phyloP scores from a whole-genome alignment of 1,140 invertebrate species.

The Ceratitis capitata region DNA sequence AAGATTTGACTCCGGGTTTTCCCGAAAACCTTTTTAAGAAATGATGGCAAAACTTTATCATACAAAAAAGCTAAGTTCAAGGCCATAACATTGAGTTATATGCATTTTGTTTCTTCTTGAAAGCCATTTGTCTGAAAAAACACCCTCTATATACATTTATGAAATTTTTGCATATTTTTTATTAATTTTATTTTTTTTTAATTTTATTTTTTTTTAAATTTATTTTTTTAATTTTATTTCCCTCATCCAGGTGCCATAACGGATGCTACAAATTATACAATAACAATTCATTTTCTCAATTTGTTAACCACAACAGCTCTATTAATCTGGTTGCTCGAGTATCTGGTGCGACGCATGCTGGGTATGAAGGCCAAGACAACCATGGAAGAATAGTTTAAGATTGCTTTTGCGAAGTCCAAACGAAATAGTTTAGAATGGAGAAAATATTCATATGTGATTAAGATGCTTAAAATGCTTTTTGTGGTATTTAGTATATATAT shows the following conservation, averaged over 20 bases:
- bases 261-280: slow-evolving; percentile 49
- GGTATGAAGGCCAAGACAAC: slow-evolving; percentile 44
- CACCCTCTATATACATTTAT: too few relatives aligned
- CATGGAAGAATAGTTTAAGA: not conserved
- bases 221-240: not conserved
- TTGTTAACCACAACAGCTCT: slow-evolving; percentile 49
- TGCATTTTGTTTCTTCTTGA: too few relatives aligned
- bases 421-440: not conserved
- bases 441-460: not conserved
- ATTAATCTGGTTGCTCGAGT: slow-evolving; percentile 54
- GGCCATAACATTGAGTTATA: too few relatives aligned
- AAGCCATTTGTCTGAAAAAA: too few relatives aligned
- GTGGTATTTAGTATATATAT: not conserved
- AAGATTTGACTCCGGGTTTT: too few relatives aligned
- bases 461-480: not conserved
- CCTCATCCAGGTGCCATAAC: slow-evolving; percentile 51
- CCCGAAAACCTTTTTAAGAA: too few relatives aligned
- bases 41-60: too few relatives aligned
- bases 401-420: too few relatives aligned
- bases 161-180: too few relatives aligned
- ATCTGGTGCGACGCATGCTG: slow-evolving; percentile 47
- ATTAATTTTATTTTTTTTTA: not conserved
- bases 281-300: slow-evolving; percentile 58
- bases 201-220: not conserved
- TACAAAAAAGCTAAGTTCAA: too few relatives aligned